These are phyloP conservation scores for Monarcha castaneiventris DNA, from an alignment of 2,113 vertebrate species.

Conservation along the genomic window DNA sequence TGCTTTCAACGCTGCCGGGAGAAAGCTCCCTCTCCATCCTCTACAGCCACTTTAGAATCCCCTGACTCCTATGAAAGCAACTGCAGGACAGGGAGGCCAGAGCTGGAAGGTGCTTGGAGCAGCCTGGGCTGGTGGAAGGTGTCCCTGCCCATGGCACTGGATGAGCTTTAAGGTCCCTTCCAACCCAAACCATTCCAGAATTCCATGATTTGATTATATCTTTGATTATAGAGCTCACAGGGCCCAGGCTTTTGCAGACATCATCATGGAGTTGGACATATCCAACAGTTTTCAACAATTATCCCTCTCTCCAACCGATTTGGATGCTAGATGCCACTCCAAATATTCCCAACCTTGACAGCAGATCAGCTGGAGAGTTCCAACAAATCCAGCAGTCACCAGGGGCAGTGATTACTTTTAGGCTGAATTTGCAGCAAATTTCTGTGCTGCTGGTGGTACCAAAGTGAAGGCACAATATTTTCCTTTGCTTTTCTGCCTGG, in stretches of 20 bases:
- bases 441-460: not conserved
- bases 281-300: not conserved
- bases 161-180: not conserved
- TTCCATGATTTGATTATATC: not conserved
- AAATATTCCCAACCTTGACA: not conserved
- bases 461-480: not conserved
- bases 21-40: not conserved
- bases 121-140: not conserved
- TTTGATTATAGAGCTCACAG: fast-evolving
- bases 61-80: not conserved
- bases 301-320: not conserved
- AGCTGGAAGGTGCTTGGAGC: not conserved
- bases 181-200: not conserved
- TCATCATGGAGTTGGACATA: fast-evolving
- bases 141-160: not conserved
- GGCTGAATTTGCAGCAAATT: not conserved
- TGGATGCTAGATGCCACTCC: not conserved
- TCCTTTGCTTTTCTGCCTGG: not conserved
- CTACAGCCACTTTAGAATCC: not conserved
- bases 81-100: not conserved
- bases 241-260: not conserved
- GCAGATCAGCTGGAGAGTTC: not conserved
- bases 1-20: not conserved
- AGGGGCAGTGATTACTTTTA: not conserved
- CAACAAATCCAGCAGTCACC: not conserved